Evolutionary conservation across 2,113 vertebrate genomes (phyloP).

Genomic region (Bos taurus): ARS-UCD2.0 NC_037328.1:96246001-96246500

Average conservation of each 20-base stretch:
- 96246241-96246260: not conserved
- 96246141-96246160: not conserved
- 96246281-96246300: not conserved
- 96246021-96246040: not conserved
- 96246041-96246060: not conserved
- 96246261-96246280: not conserved
- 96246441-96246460: not conserved
- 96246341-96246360: not conserved
- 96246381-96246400: not conserved
- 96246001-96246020: not conserved
- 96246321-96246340: not conserved
- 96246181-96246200: not conserved
- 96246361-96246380: not conserved
- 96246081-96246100: not conserved
- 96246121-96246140: not conserved
- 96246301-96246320: not conserved
- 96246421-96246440: not conserved
- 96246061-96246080: not conserved
- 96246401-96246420: not conserved
- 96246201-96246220: not conserved
- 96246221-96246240: not conserved
- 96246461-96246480: not conserved
- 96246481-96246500: not conserved
- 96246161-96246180: not conserved
- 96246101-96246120: not conserved